Percentiles rank a stretch among this genome's conserved stretches.
Conservation (phyloP, 2,113 vertebrate species). For the Girardinichthys multiradiatus region DNA sequence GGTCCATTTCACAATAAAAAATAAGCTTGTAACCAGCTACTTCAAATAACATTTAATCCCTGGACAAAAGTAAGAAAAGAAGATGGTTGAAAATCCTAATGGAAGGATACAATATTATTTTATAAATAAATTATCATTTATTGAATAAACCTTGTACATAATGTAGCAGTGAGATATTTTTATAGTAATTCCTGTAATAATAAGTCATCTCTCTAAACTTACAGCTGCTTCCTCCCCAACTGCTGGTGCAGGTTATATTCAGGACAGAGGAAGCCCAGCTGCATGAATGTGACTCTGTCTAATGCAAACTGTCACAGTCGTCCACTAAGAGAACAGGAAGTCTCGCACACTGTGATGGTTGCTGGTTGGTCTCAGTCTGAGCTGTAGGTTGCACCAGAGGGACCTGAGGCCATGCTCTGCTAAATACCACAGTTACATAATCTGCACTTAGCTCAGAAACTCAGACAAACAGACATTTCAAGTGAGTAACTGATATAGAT, state of each 20-base stretch:
- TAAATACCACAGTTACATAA: constrained; percentile 62
- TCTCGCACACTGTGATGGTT: constrained; percentile 20
- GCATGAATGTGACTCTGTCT: constrained; percentile 22
- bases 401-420: constrained; percentile 34
- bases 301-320: constrained; percentile 48
- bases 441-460: neutral
- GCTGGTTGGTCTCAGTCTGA: constrained; percentile 37
- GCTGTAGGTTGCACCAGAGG: constrained; percentile 26
- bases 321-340: constrained; percentile 19
- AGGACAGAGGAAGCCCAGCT: constrained; percentile 24
- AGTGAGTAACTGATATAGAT: neutral
- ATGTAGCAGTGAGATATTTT: constrained; percentile 2
- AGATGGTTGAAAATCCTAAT: neutral
- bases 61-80: neutral
- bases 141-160: neutral
- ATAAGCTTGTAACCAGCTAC: neutral
- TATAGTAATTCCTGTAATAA: constrained; percentile 14
- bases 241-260: constrained; percentile 28
- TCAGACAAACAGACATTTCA: neutral
- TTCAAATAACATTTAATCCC: neutral
- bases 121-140: neutral
- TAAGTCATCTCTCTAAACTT: constrained; percentile 18
- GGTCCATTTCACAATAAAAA: neutral
- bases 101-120: neutral
- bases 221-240: neutral